phyloP scores from a whole-genome alignment of 2,113 vertebrate genomes.

The Vombatus ursinus region DNA sequence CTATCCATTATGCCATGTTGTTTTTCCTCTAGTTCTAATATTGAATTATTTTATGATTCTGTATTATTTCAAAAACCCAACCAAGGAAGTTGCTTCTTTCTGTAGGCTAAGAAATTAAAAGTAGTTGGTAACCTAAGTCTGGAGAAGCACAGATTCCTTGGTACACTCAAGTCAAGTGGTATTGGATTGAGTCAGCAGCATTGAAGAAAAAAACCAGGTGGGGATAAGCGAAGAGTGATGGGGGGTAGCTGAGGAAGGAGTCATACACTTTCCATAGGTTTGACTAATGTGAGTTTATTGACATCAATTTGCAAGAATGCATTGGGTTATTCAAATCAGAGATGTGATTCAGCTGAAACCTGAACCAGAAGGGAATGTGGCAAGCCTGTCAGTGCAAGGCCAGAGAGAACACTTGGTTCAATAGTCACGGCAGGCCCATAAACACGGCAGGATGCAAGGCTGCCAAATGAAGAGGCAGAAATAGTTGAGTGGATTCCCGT shows the following conservation, averaged over 20 bases:
- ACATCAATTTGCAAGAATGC: constrained; percentile 69
- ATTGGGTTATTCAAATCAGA: constrained; percentile 78
- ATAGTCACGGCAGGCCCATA: constrained; percentile 80
- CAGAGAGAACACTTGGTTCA: constrained; percentile 67
- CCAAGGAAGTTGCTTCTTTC: constrained; percentile 15
- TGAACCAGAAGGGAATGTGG: constrained; percentile 73
- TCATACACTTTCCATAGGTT: constrained; percentile 52
- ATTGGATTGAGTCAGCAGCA: neutral
- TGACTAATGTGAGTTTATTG: constrained; percentile 73
- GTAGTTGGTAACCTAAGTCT: neutral
- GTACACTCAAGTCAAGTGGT: neutral
- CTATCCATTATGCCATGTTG: neutral
- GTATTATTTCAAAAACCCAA: neutral
- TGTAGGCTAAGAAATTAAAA: neutral
- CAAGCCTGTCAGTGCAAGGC: constrained; percentile 69
- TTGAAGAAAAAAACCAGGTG: neutral
- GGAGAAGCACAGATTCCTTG: neutral
- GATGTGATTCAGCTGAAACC: constrained; percentile 77
- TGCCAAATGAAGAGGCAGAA: constrained; percentile 62
- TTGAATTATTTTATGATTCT: neutral
- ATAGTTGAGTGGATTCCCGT: constrained; percentile 53
- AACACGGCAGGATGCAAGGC: constrained; percentile 77
- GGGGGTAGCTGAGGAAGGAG: constrained; percentile 55
- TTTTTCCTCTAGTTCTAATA: neutral
- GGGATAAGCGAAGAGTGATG: constrained; percentile 47